These are phyloP conservation scores for Lepidostoma basale DNA, from an alignment of 1,140 invertebrate species.

Conservation along the genomic window DNA sequence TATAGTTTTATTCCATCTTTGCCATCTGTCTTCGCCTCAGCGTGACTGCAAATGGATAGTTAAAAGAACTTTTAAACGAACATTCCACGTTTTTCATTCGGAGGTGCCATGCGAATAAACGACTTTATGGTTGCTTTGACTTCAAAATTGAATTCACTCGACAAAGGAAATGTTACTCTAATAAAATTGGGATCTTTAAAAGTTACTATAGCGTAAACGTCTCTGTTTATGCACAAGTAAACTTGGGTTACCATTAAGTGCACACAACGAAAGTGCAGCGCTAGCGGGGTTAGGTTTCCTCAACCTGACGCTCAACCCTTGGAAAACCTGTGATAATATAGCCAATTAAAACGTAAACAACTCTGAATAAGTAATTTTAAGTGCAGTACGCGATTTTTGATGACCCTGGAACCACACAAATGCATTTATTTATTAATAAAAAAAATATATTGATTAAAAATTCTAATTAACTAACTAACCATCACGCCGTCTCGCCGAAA, in stretches of 20 bases:
- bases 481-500: too few species aligned
- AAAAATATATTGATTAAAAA: too few species aligned
- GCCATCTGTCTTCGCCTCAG: too few species aligned
- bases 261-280: not conserved
- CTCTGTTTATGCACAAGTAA: not conserved
- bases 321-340: not conserved
- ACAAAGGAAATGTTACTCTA: conserved; percentile 14
- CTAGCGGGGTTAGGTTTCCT: not conserved
- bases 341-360: not conserved
- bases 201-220: not conserved
- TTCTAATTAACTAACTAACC: too few species aligned
- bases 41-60: too few species aligned
- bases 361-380: too few species aligned
- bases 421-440: too few species aligned
- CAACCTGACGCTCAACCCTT: not conserved
- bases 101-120: conserved; percentile 7
- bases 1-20: too few species aligned
- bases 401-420: too few species aligned
- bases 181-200: conserved; percentile 8
- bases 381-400: too few species aligned
- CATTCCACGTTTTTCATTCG: too few species aligned
- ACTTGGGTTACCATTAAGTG: not conserved
- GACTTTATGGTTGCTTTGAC: conserved; percentile 2
- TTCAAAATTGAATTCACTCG: conserved; percentile 8
- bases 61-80: too few species aligned